Evolutionary conservation across 2,888 invertebrate genomes (phyloP).

Genomic region (Clostera curtula): DNA sequence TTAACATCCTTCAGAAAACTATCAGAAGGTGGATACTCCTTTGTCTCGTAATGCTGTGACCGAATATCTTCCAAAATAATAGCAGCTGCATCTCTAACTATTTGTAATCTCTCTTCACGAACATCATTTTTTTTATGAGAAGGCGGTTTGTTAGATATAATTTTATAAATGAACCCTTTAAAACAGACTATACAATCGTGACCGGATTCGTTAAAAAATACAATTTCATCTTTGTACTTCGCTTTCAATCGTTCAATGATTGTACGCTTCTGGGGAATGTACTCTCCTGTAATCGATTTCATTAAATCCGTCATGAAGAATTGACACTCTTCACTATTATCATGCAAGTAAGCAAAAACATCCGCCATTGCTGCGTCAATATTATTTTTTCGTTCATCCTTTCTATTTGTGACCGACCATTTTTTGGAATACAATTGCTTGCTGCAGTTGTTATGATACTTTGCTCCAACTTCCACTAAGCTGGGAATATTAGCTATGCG

Average conservation of each 20-base stretch:
- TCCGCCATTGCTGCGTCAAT: constrained; percentile 8
- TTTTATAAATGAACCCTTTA: constrained; percentile 9
- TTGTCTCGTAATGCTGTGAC: constrained; percentile 10
- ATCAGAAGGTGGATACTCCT: constrained; percentile 10
- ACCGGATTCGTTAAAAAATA: constrained; percentile 9
- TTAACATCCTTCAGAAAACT: constrained; percentile 12
- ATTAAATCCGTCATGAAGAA: constrained; percentile 8
- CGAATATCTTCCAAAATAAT: constrained; percentile 17
- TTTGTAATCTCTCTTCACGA: constrained; percentile 5
- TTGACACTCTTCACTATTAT: constrained; percentile 10
- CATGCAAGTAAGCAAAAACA: constrained; percentile 10
- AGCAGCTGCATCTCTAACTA: constrained; percentile 12
- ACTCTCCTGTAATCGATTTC: constrained; percentile 10
- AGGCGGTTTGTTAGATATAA: constrained; percentile 7
- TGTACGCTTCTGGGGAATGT: constrained; percentile 9
- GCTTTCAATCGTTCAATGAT: constrained; percentile 9
- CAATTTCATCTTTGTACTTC: constrained; percentile 8
- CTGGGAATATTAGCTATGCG: constrained; percentile 1
- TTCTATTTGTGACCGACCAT: no score
- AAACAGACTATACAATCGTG: constrained; percentile 10
- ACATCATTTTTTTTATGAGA: constrained; percentile 6
- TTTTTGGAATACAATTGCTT: constrained; percentile 10
- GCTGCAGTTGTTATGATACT: constrained; percentile 3
- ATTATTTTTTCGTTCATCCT: constrained; percentile 9
- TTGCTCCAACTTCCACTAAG: constrained; percentile 1